Conservation (phyloP, 2,113 vertebrate species). For the Eolophus roseicapilla region DNA sequence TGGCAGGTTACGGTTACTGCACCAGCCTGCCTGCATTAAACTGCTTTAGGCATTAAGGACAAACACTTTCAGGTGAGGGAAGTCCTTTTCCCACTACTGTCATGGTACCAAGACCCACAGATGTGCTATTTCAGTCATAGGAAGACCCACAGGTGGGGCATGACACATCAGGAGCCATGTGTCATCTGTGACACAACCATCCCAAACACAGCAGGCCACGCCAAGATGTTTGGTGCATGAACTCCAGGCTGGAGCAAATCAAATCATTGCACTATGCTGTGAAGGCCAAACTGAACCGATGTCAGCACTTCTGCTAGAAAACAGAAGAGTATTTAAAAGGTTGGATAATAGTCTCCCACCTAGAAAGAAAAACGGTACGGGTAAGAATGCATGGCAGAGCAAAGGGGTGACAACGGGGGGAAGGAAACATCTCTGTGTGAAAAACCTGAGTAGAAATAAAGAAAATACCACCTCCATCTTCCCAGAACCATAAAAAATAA, state of each 20-base stretch:
- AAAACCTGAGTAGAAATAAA: background rate
- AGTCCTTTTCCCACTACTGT: background rate
- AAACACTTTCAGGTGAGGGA: background rate
- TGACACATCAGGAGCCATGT: accelerated
- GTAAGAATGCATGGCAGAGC: background rate
- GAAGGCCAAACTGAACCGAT: background rate
- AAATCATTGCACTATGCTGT: background rate
- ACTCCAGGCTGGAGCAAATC: background rate
- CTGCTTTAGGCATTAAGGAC: background rate
- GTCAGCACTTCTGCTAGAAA: background rate
- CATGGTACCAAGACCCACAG: background rate
- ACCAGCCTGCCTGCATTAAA: background rate
- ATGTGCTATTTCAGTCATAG: background rate
- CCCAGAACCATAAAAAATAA: background rate
- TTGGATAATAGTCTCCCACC: background rate
- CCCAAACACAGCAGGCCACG: background rate
- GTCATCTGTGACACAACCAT: background rate
- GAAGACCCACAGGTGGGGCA: background rate
- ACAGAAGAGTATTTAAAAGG: background rate
- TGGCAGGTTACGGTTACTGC: background rate
- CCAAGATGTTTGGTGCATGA: background rate
- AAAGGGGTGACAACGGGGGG: background rate
- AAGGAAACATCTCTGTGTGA: background rate
- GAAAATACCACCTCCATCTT: background rate
- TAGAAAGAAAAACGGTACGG: background rate